These are phyloP conservation scores for Eunapius fragilis DNA, from an alignment of 37 sponge, comb jelly and placozoan genomes.

Conservation along the genomic window DNA sequence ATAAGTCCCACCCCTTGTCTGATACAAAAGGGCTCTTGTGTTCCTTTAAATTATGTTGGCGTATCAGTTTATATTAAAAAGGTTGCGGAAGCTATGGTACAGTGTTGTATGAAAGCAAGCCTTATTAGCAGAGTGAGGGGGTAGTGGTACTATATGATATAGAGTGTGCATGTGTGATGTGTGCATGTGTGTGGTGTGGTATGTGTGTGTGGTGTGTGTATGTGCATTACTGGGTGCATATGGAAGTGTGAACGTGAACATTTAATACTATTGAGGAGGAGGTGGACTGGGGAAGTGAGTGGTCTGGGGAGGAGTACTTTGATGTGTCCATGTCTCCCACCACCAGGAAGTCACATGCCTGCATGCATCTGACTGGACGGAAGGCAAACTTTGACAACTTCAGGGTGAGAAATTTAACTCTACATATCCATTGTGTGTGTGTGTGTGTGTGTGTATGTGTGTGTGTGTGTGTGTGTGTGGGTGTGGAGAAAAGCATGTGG, in stretches of 20 bases:
- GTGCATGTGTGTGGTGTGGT: neutral
- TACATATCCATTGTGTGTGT: neutral
- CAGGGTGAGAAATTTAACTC: constrained; percentile 24
- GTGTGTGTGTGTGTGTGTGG: neutral
- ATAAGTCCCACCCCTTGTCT: too few relatives aligned
- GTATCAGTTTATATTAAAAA: too few relatives aligned
- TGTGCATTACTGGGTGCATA: neutral
- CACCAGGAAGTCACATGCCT: constrained; percentile 64
- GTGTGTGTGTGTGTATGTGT: neutral
- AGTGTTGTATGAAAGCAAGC: too few relatives aligned
- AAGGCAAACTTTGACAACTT: constrained; percentile 44
- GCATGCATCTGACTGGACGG: constrained; percentile 54
- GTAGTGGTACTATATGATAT: too few relatives aligned
- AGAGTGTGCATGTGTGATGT: neutral
- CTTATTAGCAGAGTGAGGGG: too few relatives aligned
- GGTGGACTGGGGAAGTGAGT: neutral
- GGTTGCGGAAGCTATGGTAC: too few relatives aligned
- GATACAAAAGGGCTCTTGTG: too few relatives aligned
- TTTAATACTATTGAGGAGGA: neutral
- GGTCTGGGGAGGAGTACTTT: neutral
- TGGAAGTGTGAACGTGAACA: neutral
- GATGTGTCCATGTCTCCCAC: neutral
- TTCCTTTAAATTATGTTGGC: too few relatives aligned
- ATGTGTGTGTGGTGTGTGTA: neutral
- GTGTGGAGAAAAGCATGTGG: too few relatives aligned